These are phyloP conservation scores for Lordiphosa clarofinis DNA, from an alignment of 1,140 invertebrate genomes.

Conservation along the genomic window DNA sequence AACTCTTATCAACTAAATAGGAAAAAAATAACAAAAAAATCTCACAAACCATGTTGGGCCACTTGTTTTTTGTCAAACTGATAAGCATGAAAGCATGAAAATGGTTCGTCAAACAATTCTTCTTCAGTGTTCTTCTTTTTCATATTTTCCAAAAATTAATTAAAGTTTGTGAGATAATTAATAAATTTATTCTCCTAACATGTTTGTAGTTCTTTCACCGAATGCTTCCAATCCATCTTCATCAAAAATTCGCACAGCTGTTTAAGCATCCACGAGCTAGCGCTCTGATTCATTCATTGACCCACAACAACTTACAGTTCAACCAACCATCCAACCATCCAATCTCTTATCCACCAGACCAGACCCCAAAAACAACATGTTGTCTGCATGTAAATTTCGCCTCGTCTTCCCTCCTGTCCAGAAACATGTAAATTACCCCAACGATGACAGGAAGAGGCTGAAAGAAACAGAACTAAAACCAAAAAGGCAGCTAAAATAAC, in stretches of 20 bases:
- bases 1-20: conserved; percentile 14
- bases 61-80: conserved; percentile 4
- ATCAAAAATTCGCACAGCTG: conserved; percentile 59
- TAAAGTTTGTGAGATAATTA: too few relatives aligned
- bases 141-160: neutral
- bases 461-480: conserved; percentile 26
- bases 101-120: conserved; percentile 14
- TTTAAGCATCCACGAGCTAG: conserved; percentile 43
- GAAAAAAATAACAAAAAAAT: conserved; percentile 12
- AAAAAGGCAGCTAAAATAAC: conserved; percentile 65
- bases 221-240: neutral
- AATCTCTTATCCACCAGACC: conserved; percentile 12
- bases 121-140: too few relatives aligned
- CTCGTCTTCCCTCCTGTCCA: conserved; percentile 12
- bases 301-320: conserved; percentile 47
- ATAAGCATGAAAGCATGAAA: conserved; percentile 22
- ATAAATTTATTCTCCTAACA: neutral
- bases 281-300: conserved; percentile 51
- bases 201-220: neutral
- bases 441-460: conserved; percentile 35
- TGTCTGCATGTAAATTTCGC: conserved; percentile 58
- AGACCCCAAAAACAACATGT: conserved; percentile 29
- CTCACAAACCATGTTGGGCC: neutral
- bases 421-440: conserved; percentile 67
- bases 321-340: conserved; percentile 39